Evolutionary conservation across 2,797 vertebrate genomes (phyloP).

Genomic region (Rhyacichthys aspro): DNA sequence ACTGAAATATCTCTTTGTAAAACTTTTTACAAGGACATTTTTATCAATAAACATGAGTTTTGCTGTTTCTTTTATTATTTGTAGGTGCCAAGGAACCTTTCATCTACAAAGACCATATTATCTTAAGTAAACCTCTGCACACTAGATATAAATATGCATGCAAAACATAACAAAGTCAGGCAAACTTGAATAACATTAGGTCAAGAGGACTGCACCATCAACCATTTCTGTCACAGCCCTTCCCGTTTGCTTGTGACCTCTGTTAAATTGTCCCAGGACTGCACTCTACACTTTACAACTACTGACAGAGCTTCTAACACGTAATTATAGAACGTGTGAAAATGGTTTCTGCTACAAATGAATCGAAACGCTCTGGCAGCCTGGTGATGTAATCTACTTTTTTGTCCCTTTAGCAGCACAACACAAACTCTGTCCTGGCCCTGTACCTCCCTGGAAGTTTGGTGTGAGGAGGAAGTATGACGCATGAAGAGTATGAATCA

Average conservation of each 20-base stretch:
- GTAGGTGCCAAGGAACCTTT: background rate
- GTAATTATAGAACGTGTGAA: constrained; percentile 35
- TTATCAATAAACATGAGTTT: no score
- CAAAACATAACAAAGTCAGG: background rate
- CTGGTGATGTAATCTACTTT: constrained; percentile 48
- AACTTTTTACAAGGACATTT: no score
- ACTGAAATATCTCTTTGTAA: no score
- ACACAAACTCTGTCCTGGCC: constrained; percentile 45
- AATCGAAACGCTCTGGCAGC: constrained; percentile 36
- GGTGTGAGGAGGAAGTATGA: constrained; percentile 68
- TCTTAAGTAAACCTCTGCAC: background rate
- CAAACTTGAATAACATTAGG: background rate
- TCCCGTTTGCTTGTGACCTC: constrained; percentile 5
- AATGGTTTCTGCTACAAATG: constrained; percentile 21
- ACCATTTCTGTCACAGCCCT: background rate
- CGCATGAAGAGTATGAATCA: constrained; percentile 68
- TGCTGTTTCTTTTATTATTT: background rate
- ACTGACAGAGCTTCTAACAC: constrained; percentile 26
- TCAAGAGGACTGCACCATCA: background rate
- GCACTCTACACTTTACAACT: constrained; percentile 28
- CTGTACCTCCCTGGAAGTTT: constrained; percentile 64
- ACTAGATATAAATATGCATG: background rate
- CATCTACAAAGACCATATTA: background rate
- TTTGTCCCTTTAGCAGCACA: constrained; percentile 44
- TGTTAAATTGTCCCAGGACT: constrained; percentile 17